Evolutionary conservation across 2,888 invertebrate genomes (phyloP), one percentile per base, ranked within the genome.

Genomic region (Lysandra coridon): DNA sequence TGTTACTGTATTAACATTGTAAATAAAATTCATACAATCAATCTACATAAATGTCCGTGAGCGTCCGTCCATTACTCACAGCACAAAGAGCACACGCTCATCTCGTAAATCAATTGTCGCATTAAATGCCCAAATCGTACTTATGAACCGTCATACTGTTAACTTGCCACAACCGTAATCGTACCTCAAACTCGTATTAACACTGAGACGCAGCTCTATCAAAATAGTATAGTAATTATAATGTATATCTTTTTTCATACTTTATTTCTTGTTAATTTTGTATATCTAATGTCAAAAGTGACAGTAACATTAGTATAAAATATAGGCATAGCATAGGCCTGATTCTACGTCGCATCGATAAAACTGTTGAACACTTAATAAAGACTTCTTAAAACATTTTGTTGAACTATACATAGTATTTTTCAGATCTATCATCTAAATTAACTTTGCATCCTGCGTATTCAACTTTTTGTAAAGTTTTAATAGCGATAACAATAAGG

Each of bases 11-110:
- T 94, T 94, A 94, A 94, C 94, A 94, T 94, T 93, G 94, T 94
- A 94, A 94, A 94, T 94, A 94, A 94, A 94, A 94, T 94, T 94
- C 89, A 94, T 94, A 93, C 94, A 94, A 94, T 94, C 94, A 94
- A 94, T 94, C 94, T 94, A 94, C 94, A 94, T 94, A 94, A 94
- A 94, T 93, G 94, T 94, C 93, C 92, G 91, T 94, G 94, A 93
- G 93, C 94, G 94, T 92, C 91, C 91, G 93, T 93, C 93, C 94
- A 94, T 94, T 94, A 94, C 93, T 94, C 91, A 94, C 90, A 92
- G 93, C 88, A 94, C 94, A 94, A 94, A 94, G 94, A 93, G 93
- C 94, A 92, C 94, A 92, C 94, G 94, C 91, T 92, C 91, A 88
- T 91, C 92, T 92, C 94, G 94, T 94, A 94, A 94, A 94, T 94